phyloP scores from a whole-genome alignment of 1,140 invertebrate genomes.

The Camponotus floridanus region DNA sequence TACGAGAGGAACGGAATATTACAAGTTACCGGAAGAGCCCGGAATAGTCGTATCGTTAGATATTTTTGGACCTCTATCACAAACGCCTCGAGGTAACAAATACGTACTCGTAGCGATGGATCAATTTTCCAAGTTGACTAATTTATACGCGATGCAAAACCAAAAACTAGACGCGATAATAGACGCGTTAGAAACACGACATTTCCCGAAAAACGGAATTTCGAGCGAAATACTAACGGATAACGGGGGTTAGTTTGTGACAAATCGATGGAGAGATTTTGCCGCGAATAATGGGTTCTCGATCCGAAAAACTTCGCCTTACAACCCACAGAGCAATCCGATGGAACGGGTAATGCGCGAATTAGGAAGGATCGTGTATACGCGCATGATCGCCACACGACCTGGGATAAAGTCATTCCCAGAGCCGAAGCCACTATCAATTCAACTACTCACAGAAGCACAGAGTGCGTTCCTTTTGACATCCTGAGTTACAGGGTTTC shows the following conservation, averaged over 20 bases:
- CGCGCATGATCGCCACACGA: no score
- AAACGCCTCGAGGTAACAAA: no score
- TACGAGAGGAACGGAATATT: not conserved
- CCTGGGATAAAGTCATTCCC: no score
- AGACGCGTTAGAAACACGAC: rapidly evolving
- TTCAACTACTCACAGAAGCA: no score
- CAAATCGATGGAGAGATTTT: not conserved
- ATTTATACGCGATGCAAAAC: not conserved
- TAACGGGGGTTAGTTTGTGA: not conserved
- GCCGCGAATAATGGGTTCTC: not conserved
- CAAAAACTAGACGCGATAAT: not conserved
- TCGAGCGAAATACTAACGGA: not conserved
- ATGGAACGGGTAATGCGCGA: no score
- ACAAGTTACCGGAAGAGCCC: not conserved
- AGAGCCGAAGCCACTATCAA: no score
- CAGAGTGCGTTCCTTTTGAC: no score
- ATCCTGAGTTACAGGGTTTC: no score
- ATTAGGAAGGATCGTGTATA: no score
- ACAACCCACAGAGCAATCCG: not conserved
- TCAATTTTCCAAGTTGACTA: not conserved
- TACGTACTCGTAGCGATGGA: not conserved
- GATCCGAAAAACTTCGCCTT: not conserved
- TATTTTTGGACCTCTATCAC: not conserved
- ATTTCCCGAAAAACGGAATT: no score
- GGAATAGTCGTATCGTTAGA: no score